Conservation (phyloP, 1,140 invertebrate genomes). For the Rhagoletis pomonella region DNA sequence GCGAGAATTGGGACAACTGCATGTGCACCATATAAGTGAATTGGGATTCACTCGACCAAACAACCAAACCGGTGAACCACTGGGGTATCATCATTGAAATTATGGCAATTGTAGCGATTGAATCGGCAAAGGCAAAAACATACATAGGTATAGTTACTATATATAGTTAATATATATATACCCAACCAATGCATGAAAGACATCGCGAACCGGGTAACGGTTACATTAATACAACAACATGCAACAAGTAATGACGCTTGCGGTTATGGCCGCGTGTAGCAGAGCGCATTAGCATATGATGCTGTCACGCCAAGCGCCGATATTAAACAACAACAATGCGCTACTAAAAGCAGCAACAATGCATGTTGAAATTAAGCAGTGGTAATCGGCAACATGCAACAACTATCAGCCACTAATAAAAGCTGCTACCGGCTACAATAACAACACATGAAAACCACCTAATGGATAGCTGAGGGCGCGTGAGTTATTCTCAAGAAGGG, state of each 20-base stretch:
- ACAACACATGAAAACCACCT: neutral
- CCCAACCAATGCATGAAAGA: neutral
- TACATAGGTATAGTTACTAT: too few species aligned
- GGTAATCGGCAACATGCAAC: neutral
- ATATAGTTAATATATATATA: too few species aligned
- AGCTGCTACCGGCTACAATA: neutral
- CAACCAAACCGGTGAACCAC: conserved; percentile 4
- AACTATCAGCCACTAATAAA: conserved; percentile 1
- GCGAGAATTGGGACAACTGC: neutral
- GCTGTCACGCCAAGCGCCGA: conserved; percentile 7
- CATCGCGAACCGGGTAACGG: neutral
- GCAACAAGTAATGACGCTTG: neutral
- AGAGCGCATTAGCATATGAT: neutral
- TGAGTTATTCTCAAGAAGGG: neutral
- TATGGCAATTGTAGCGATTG: conserved; percentile 42
- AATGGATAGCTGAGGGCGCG: neutral
- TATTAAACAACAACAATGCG: neutral
- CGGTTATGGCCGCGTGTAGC: neutral
- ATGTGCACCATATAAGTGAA: too few species aligned
- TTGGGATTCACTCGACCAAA: neutral
- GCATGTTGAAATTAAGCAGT: too few species aligned
- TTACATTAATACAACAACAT: neutral
- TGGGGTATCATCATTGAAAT: conserved; percentile 44
- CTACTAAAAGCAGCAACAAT: conserved; percentile 26
- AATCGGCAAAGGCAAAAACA: conserved; percentile 3